These are phyloP conservation scores for Perca fluviatilis DNA, from an alignment of 2,113 vertebrate genomes.

Conservation along the genomic window DNA sequence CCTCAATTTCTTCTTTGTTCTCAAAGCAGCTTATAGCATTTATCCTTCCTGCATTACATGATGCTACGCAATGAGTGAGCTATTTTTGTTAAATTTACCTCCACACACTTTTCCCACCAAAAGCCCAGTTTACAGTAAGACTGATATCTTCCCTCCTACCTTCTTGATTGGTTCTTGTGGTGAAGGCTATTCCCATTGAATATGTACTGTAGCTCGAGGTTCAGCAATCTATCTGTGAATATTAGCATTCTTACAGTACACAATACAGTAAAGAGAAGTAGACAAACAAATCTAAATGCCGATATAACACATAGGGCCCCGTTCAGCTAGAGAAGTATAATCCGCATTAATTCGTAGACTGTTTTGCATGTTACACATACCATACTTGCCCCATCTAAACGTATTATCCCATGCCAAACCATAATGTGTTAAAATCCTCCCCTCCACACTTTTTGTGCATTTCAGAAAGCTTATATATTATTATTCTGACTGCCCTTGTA, in stretches of 20 bases:
- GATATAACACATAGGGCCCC: background rate
- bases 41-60: conserved; percentile 13
- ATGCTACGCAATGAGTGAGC: background rate
- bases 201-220: background rate
- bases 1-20: background rate
- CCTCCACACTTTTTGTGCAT: conserved; percentile 2
- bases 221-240: conserved; percentile 15
- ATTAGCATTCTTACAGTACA: conserved; percentile 22
- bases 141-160: background rate
- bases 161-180: conserved; percentile 7
- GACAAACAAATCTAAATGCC: conserved; percentile 1
- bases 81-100: conserved; percentile 28
- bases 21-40: conserved; percentile 33
- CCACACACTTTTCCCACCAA: conserved; percentile 1
- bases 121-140: conserved; percentile 10
- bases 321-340: conserved; percentile 23
- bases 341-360: background rate
- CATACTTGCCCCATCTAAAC: conserved; percentile 11
- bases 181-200: conserved; percentile 19
- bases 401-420: background rate
- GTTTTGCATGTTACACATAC: conserved; percentile 36
- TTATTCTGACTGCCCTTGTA: conserved; percentile 20
- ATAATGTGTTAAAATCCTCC: conserved; percentile 28
- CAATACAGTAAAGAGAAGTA: conserved; percentile 4
- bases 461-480: conserved; percentile 24